Base-by-base conservation (phyloP, 1,140 invertebrate species). In the Drosophila setifemur region DNA sequence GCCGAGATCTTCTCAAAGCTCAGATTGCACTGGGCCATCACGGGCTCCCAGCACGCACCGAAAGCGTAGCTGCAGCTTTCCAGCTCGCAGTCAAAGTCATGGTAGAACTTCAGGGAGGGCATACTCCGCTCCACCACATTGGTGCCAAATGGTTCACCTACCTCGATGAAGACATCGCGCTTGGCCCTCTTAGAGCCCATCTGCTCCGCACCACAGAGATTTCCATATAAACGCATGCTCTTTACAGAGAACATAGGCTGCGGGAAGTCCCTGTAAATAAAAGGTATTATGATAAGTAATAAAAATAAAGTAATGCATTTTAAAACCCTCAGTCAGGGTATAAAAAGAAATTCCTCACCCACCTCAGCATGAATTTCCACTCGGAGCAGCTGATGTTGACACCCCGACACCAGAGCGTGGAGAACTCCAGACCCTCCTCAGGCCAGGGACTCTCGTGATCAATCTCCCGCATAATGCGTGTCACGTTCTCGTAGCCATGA, bases 1-100 rank as follows among this genome's bases (percentile, higher is more conserved):
- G 95, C 92, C 0, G 95, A 92, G 9, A 97, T 96, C 90, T 96
- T 96, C 89, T 95, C 96, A 92, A 95, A 98, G 93, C 96, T 95
- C 9, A 98, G 91, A 90, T 98, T 98, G 76, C 97, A 98, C 86
- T 99, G 97, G 0, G 98, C 96, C 70, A 99, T 95, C 0, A 98
- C 96, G 0, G 98, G 98, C 87, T 99, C 98, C 98, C 98, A 99
- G 91, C 98, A 99, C 0, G 98, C 97, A 0, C 98, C 98, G 91
- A 99, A 99, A 0, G 97, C 97, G 86, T 98, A 96, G 79, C 95
- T 95, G 73, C 95, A 97, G 64, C 95, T 94, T 44, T 96, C 94
- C 63, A 97, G 94, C 79, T 98, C 97, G 92, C 96, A 97, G 89
- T 97, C 98, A n/a, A 99, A 93, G 91, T 99, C 98, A 90, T 99